Evolutionary conservation across 2,888 invertebrate species (phyloP).

Genomic region (Iphiclides podalirius): DNA sequence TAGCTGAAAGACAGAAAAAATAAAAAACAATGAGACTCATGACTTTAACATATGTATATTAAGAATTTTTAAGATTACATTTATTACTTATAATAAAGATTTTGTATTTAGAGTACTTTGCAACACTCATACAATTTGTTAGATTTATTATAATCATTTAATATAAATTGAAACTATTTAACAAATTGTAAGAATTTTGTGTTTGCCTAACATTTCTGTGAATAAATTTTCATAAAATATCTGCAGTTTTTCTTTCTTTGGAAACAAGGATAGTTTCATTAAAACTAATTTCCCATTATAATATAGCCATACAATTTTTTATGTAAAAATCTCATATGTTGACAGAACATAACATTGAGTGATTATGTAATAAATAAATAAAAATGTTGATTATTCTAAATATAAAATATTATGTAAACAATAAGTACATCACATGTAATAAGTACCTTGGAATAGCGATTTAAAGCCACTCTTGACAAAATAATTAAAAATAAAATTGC

Average conservation of each 20-base stretch:
- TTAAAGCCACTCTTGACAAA: no score
- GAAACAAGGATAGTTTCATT: no score
- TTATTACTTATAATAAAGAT: not conserved
- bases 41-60: constrained; percentile 1
- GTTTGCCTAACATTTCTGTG: not conserved
- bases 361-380: no score
- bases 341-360: no score
- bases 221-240: not conserved
- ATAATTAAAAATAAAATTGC: no score
- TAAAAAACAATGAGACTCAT: not conserved
- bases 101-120: not conserved
- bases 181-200: not conserved
- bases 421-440: no score
- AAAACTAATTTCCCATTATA: no score
- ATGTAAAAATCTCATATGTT: no score
- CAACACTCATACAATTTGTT: not conserved
- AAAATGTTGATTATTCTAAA: no score
- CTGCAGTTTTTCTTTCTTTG: not conserved
- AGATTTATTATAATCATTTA: not conserved
- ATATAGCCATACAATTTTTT: no score
- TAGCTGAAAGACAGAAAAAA: not conserved
- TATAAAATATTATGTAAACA: no score
- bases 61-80: not conserved
- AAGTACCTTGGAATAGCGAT: no score
- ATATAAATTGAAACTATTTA: not conserved